Conservation (phyloP, 1,140 invertebrate species). For the Epicauta chinensis region DNA sequence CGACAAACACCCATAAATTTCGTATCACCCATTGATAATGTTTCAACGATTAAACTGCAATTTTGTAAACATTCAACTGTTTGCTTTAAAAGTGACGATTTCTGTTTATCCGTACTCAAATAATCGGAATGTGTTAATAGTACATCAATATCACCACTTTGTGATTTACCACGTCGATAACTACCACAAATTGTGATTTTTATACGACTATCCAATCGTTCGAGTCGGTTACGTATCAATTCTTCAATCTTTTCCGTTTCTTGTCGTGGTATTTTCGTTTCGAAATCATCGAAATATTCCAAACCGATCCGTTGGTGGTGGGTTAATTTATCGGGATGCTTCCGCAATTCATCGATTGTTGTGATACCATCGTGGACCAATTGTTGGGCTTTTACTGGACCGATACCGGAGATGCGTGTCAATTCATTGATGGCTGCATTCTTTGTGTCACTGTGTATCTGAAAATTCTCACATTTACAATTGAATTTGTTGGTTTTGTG, state of each 20-base stretch:
- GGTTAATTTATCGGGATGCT: slow-evolving; percentile 57
- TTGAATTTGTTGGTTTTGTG: not conserved
- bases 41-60: slow-evolving; percentile 60
- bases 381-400: slow-evolving; percentile 71
- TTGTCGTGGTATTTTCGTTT: slow-evolving; percentile 58
- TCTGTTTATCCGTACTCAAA: slow-evolving; percentile 37
- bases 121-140: slow-evolving; percentile 63
- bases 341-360: slow-evolving; percentile 60
- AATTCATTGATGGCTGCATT: slow-evolving; percentile 61
- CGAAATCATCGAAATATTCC: slow-evolving; percentile 65
- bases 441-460: slow-evolving; percentile 66
- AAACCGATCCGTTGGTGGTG: slow-evolving; percentile 72
- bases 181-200: slow-evolving; percentile 70
- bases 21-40: slow-evolving; percentile 63
- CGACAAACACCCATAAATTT: slow-evolving; percentile 80
- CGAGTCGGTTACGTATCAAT: slow-evolving; percentile 46
- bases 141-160: slow-evolving; percentile 73
- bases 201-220: slow-evolving; percentile 52
- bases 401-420: slow-evolving; percentile 69
- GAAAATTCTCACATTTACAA: slow-evolving; percentile 19
- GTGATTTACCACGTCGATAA: slow-evolving; percentile 58
- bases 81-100: slow-evolving; percentile 50
- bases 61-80: slow-evolving; percentile 55
- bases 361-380: slow-evolving; percentile 59
- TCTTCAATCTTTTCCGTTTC: slow-evolving; percentile 56